phyloP scores from a whole-genome alignment of 2,888 invertebrate genomes.

The Meta bourneti region DNA sequence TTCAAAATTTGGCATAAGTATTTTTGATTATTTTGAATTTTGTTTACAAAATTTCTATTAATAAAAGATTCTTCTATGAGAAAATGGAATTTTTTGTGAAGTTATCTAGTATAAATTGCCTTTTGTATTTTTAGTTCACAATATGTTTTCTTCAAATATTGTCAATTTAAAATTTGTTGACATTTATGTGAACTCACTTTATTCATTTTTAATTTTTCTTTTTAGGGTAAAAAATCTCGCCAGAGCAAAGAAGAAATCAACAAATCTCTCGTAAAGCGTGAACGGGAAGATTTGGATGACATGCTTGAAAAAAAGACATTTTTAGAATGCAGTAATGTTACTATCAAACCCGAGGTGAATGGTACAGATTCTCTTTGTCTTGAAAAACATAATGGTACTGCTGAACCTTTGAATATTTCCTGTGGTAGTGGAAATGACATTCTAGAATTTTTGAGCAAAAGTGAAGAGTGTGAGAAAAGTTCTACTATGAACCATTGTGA shows the following conservation, averaged over 20 bases:
- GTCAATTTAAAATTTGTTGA: not conserved
- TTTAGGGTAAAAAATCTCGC: conserved; percentile 51
- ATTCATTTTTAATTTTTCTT: conserved; percentile 12
- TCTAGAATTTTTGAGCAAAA: conserved; percentile 63
- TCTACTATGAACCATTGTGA: conserved; percentile 73
- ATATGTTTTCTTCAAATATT: not conserved
- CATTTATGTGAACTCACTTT: too few relatives aligned
- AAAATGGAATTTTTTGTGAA: too few relatives aligned
- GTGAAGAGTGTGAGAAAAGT: conserved; percentile 58
- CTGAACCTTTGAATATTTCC: conserved; percentile 30
- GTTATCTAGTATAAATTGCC: too few relatives aligned
- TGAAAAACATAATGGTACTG: conserved; percentile 69
- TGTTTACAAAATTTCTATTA: too few relatives aligned
- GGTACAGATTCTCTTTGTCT: conserved; percentile 62
- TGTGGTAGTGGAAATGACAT: conserved; percentile 58
- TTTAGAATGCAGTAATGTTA: conserved; percentile 67
- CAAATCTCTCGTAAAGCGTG: conserved; percentile 58
- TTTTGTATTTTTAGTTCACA: not conserved
- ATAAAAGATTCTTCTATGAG: too few relatives aligned
- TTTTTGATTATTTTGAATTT: too few relatives aligned
- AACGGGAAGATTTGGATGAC: conserved; percentile 72
- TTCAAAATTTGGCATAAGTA: too few relatives aligned
- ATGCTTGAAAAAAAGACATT: conserved; percentile 76
- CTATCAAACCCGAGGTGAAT: conserved; percentile 67
- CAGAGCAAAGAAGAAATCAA: conserved; percentile 64